Evolutionary conservation across 2,888 invertebrate species (phyloP).

Genomic region (Pseudoips prasinana): DNA sequence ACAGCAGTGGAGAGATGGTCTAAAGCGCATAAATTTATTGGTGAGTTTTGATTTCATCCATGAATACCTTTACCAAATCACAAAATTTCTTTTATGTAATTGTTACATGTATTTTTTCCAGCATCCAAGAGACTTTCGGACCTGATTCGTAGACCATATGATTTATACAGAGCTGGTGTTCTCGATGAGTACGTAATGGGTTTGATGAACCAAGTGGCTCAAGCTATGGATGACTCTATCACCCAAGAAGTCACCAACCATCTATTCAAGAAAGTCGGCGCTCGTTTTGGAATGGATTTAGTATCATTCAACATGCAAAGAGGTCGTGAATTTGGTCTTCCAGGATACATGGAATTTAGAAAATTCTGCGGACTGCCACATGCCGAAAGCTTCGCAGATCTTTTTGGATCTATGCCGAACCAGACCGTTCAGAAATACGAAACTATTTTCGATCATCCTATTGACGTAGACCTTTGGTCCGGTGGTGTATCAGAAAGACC

Average conservation of each 20-base stretch:
- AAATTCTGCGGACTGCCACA: constrained; percentile 94
- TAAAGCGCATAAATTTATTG: constrained; percentile 96
- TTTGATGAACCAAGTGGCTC: constrained; percentile 95
- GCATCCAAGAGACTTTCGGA: constrained; percentile 94
- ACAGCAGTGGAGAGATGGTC: constrained; percentile 97
- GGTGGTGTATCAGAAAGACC: constrained; percentile 96
- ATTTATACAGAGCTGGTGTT: constrained; percentile 94
- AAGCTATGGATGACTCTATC: constrained; percentile 97
- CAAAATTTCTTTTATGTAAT: too few species aligned
- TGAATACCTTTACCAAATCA: not conserved
- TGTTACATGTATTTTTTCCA: constrained; percentile 52
- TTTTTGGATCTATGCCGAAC: constrained; percentile 94
- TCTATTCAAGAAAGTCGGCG: constrained; percentile 91
- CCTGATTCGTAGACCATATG: constrained; percentile 93
- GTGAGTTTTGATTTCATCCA: constrained; percentile 69
- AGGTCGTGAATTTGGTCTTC: constrained; percentile 94
- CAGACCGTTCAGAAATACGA: constrained; percentile 91
- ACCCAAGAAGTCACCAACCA: constrained; percentile 96
- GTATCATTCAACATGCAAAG: constrained; percentile 97
- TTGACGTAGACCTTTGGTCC: constrained; percentile 97
- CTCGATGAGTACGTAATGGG: constrained; percentile 96
- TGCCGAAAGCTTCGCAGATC: constrained; percentile 89
- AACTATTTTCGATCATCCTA: constrained; percentile 93
- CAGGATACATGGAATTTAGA: constrained; percentile 96
- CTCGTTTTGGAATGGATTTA: constrained; percentile 92